Conservation (phyloP, 2,113 vertebrate species). For the Dicerorhinus sumatrensis region DNA sequence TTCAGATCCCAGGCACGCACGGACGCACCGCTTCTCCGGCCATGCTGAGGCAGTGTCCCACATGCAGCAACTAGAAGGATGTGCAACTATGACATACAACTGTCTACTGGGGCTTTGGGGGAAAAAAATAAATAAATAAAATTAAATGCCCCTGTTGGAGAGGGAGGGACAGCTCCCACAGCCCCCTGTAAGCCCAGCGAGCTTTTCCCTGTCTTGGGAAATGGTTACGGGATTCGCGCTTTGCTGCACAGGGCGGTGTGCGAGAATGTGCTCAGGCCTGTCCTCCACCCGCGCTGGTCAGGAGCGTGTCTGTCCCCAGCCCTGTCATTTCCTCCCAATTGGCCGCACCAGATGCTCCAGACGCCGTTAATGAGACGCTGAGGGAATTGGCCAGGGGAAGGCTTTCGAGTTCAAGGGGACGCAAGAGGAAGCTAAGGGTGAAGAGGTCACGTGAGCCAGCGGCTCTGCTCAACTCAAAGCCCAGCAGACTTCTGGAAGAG, state of each 20-base stretch:
- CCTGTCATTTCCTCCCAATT: slow-evolving; percentile 69
- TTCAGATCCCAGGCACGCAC: too few relatives aligned
- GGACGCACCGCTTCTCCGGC: too few relatives aligned
- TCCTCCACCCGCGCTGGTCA: background rate
- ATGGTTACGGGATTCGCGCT: slow-evolving; percentile 63
- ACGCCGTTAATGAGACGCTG: background rate
- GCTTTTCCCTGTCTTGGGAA: slow-evolving; percentile 77
- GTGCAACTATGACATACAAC: too few relatives aligned
- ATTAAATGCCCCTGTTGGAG: background rate
- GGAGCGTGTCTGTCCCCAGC: background rate
- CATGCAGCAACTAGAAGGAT: too few relatives aligned
- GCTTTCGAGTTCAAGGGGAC: slow-evolving; percentile 5
- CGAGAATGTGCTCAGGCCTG: background rate
- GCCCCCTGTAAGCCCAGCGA: background rate
- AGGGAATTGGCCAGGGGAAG: background rate
- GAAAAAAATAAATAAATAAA: too few relatives aligned
- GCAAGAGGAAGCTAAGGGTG: background rate
- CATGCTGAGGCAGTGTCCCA: too few relatives aligned
- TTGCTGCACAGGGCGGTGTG: background rate
- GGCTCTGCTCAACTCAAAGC: background rate
- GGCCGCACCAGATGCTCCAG: slow-evolving; percentile 66
- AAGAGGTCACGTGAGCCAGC: background rate
- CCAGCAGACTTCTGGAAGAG: background rate
- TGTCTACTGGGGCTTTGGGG: too few relatives aligned
- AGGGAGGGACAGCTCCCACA: background rate